Base-by-base conservation (phyloP, 2,113 vertebrate genomes). In the Aptenodytes patagonicus region DNA sequence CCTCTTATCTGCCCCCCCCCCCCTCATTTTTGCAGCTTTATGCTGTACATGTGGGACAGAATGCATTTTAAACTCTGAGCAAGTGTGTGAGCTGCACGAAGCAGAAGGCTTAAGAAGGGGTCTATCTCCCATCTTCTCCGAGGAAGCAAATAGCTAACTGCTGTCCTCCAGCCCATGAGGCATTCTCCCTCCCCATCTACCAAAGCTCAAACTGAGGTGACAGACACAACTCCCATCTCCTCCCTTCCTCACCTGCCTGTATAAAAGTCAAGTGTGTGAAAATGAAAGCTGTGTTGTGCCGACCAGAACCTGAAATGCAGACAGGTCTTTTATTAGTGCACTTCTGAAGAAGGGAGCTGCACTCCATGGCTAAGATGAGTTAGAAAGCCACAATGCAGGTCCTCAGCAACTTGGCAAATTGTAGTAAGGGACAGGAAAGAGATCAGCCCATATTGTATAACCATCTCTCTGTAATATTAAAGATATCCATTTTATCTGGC, bases 401-500 rank as follows among this genome's bases (percentile, higher is more conserved):
- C n/a, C 52, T 69, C 78, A 95, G 76, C 46, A 68, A 51, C 38
- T 21, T 69, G 55, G 28, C 22, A 95, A 77, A 60, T 36, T 75
- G 19, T 9, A 89, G 24, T 49, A 88, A 90, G 61, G 38, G 47
- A 34, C 13, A 91, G 61, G 36, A 94, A 87, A 79, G 57, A 81
- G 54, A 91, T 54, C 46, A 46, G 61, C 16, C 57, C 73, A 14
- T 85, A 42, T 36, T 85, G 44, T 80, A 65, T 68, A 94, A 78
- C 60, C 44, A 61, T 40, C 32, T 52, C 42, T 81, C 75, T 83
- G 64, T 47, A 95, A 70, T 88, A 87, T 78, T 87, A 89, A 81
- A 94, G 47, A 78, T 40, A 91, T 20, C 40, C 13, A 69, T 96
- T 96, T 89, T 89, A 86, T 85, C 78, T 70, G 60, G 78, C 83